Base-by-base conservation (phyloP, 2,888 invertebrate species). In the Catocala nupta region DNA sequence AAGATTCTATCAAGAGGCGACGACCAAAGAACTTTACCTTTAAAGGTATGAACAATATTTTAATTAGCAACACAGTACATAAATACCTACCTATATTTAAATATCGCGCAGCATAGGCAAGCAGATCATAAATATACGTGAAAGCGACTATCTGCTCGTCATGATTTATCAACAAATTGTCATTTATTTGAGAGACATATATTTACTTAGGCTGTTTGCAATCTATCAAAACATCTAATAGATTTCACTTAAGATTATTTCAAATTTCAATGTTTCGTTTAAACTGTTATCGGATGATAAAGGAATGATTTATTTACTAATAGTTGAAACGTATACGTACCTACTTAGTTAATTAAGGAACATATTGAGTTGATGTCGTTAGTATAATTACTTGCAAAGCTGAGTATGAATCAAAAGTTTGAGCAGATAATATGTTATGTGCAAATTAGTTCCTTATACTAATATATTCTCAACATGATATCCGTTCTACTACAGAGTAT, bases 1-100 rank as follows among this genome's bases (percentile, higher is more conserved):
- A 93, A 3, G 92, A 92, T 53, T 78, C 83, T n/a, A 85, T 91
- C 3, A 91, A 89, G 66, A 83, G 92, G 59, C 83, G 94, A 62
- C 80, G 86, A 63, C 93, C 91, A 5, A 92, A 90, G 79, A 92
- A 92, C 72, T 92, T 93, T 65, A 70, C 89, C 6, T 92, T 93
- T 65, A 93, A 92, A 92, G 93, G 93, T 93, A 77, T 75, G 84
- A 52, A n/a, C 12, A 6, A 12, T 6, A 25, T 25, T 25, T 25
- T 25, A 25, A 25, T 25, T 25, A 25, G 13, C 7, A 5, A 12
- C 5, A 11, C 42, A 42, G 42, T 42, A 42, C 5, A 42, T 42
- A 42, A 42, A 42, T 42, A 42, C 12, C 12, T 12, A 12, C 45
- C 8, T 45, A 45, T 11, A 45, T 11, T 45, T 7, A 11, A 11